phyloP scores from a whole-genome alignment of 2,797 vertebrate species.

The Liasis olivaceus region DNA sequence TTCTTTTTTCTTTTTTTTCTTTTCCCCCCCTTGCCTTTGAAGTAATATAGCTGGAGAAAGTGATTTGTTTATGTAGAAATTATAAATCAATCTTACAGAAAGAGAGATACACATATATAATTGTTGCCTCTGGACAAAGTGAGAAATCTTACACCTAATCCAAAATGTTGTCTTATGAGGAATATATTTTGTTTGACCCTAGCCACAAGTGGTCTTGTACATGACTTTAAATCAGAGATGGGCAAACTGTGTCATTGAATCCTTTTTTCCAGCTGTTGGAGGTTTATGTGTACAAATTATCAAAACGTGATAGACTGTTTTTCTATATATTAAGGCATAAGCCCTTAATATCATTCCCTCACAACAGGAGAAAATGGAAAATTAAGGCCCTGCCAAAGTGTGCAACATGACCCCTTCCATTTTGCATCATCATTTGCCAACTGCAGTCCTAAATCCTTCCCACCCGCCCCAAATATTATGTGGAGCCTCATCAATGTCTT shows the following conservation, averaged over 20 bases:
- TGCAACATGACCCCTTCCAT: background rate
- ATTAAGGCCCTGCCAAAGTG: background rate
- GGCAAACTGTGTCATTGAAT: background rate
- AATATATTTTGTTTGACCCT: accelerated
- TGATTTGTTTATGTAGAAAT: constrained; percentile 21
- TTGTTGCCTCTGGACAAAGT: background rate
- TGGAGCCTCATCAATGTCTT: background rate
- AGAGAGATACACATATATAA: accelerated
- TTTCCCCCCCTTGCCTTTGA: background rate
- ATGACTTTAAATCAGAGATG: background rate
- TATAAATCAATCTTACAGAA: constrained; percentile 20
- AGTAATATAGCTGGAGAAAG: background rate
- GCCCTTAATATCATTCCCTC: background rate
- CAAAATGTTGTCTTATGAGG: background rate
- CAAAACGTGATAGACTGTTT: background rate
- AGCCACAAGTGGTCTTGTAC: background rate
- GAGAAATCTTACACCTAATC: accelerated
- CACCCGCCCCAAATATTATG: background rate
- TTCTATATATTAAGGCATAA: background rate
- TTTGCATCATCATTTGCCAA: background rate
- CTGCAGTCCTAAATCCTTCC: background rate
- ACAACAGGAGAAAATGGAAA: background rate
- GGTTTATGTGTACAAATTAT: background rate
- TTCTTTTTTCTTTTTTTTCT: background rate
- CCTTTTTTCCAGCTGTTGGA: background rate